Percentiles rank a stretch among this genome's conserved stretches.
phyloP scores from a whole-genome alignment of 2,888 invertebrate genomes.

The Mesopsocus fuscifrons region DNA sequence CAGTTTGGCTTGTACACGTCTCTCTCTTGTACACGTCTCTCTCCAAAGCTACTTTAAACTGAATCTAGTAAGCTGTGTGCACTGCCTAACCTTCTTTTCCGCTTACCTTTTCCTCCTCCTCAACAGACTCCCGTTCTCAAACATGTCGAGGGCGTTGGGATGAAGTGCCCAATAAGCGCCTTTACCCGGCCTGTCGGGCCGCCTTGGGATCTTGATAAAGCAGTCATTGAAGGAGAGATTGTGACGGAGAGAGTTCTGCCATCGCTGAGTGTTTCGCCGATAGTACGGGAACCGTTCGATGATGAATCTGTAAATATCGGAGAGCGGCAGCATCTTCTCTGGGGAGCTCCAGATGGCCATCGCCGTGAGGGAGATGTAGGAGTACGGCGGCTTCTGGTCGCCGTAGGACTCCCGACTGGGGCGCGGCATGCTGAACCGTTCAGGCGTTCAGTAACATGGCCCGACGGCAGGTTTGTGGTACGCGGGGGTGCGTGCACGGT shows the following conservation, averaged over 20 bases:
- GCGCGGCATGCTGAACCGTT: constrained; percentile 87
- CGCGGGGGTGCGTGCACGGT: too few relatives aligned
- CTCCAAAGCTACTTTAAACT: too few relatives aligned
- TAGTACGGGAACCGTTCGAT: constrained; percentile 78
- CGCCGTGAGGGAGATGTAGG: constrained; percentile 93
- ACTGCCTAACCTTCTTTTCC: too few relatives aligned
- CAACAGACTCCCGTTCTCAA: constrained; percentile 67
- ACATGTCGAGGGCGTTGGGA: constrained; percentile 60
- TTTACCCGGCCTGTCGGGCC: constrained; percentile 58
- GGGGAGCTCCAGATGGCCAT: constrained; percentile 97
- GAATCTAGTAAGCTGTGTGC: too few relatives aligned
- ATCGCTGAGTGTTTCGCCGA: constrained; percentile 57
- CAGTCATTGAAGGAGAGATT: constrained; percentile 92
- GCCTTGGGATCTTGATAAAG: constrained; percentile 73
- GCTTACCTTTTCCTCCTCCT: constrained; percentile 22
- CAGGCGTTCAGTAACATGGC: too few relatives aligned
- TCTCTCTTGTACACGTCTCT: too few relatives aligned
- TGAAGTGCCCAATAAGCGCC: constrained; percentile 68
- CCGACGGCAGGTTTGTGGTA: too few relatives aligned
- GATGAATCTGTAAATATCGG: constrained; percentile 82
- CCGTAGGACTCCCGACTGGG: constrained; percentile 92
- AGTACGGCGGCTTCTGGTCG: constrained; percentile 96
- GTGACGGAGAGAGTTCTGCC: constrained; percentile 62
- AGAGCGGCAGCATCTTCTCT: constrained; percentile 83
- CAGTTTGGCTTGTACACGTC: too few relatives aligned